Evolutionary conservation across 2,797 vertebrate genomes (phyloP), one percentile per base, ranked within the genome.

Genomic region (Schizothorax lantsangensis): DNA sequence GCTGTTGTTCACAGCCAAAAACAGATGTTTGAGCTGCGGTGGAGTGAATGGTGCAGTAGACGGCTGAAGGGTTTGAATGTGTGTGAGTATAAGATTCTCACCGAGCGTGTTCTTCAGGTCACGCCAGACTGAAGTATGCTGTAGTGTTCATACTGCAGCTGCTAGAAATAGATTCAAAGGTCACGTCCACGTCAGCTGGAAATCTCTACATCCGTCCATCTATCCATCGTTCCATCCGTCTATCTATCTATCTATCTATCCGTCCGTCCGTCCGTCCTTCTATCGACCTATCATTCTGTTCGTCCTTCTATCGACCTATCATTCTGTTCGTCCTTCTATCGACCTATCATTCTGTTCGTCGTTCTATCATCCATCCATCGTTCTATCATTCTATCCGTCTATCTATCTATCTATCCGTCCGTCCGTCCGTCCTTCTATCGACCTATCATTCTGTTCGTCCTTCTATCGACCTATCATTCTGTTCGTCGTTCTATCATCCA

Each of bases 311-410:
- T 11, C 8, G 1, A 59, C 11, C 23, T 19, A n/a, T 5, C 57
- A 1, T n/a, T n/a, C 57, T 10, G 1, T 10, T n/a, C 0, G 9
- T 3, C 21, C 1, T 4, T 9, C 21, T 0, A 3, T n/a, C 23
- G 0, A 0, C 2, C 54, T 7, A 57, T 57, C 57, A 3, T 4
- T 10, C 21, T 1, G 2, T 23, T 3, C 57, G 5, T 36, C 36
- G 3, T 36, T 36, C 36, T 5, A 10, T 11, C 57, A 59, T n/a
- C 8, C 8, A 59, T 23, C 15, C 21, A 59, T n/a, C 57, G 15
- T 17, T 23, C 52, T 2, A 7, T 1, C 19, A 2, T 8, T 57
- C 54, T 8, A 57, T 57, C 57, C 1, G 0, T 26, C 10, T 11
- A 26, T 12, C n/a, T 2, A 5, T 5, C 64, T 15, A 3, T 33